phyloP scores from a whole-genome alignment of 2,797 vertebrate species.

The Petrocephalus schoutedeni region DNA sequence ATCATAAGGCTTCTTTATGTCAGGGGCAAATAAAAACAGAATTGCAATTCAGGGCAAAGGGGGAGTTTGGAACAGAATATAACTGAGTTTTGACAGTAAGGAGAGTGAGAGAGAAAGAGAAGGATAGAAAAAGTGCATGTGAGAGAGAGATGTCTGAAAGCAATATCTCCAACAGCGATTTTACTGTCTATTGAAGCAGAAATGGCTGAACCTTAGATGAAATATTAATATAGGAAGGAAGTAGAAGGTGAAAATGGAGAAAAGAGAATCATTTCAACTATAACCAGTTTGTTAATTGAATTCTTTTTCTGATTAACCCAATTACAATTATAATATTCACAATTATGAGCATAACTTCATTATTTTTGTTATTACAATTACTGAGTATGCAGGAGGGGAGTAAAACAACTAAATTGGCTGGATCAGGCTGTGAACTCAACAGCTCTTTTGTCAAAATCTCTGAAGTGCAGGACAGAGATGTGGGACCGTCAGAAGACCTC shows the following conservation, averaged over 20 bases:
- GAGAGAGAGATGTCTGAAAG: conserved; percentile 47
- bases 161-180: conserved; percentile 58
- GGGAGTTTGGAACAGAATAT: no score
- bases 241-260: conserved; percentile 49
- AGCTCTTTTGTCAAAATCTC: background rate
- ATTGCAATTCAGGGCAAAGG: background rate
- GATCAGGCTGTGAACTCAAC: background rate
- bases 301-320: conserved; percentile 58
- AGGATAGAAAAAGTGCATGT: conserved; percentile 13
- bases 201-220: conserved; percentile 62
- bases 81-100: background rate
- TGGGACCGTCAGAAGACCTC: background rate
- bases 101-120: background rate
- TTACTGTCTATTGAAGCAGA: conserved; percentile 62
- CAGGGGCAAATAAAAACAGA: background rate
- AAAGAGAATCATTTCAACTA: conserved; percentile 50
- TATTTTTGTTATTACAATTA: conserved; percentile 45
- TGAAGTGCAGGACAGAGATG: background rate
- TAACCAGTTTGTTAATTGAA: conserved; percentile 63
- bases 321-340: conserved; percentile 57
- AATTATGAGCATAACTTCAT: conserved; percentile 51
- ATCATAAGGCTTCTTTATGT: background rate
- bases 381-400: conserved; percentile 31
- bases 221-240: conserved; percentile 62
- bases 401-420: conserved; percentile 15